Evolutionary conservation across 2,797 vertebrate species (phyloP).

Genomic region (Alfaro cultratus): DNA sequence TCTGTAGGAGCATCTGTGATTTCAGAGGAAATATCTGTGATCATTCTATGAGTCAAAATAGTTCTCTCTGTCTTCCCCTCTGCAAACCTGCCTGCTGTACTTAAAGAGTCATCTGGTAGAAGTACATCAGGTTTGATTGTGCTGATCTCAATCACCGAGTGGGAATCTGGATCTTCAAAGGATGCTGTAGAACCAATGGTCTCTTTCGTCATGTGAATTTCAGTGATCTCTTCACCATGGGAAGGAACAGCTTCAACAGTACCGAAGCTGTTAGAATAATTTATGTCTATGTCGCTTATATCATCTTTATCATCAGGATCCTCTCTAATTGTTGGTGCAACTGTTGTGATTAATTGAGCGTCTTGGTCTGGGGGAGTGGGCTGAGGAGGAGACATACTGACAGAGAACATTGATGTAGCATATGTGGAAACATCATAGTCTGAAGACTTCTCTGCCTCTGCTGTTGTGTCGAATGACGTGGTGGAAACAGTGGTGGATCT

Average conservation of each 20-base stretch:
- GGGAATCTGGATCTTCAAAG: conserved; percentile 56
- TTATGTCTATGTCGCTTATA: conserved; percentile 25
- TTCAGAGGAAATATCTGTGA: conserved; percentile 35
- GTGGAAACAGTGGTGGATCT: conserved; percentile 34
- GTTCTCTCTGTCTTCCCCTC: conserved; percentile 71
- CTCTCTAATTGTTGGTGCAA: conserved; percentile 54
- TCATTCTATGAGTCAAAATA: conserved; percentile 45
- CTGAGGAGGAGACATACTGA: conserved; percentile 79
- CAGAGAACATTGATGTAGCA: conserved; percentile 81
- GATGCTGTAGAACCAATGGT: conserved; percentile 9
- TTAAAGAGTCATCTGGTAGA: conserved; percentile 63
- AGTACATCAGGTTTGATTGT: conserved; percentile 74
- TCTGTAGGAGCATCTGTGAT: conserved; percentile 39
- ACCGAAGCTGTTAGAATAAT: conserved; percentile 39
- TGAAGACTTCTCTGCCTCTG: conserved; percentile 35
- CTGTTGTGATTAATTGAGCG: conserved; percentile 64
- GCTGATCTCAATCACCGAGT: conserved; percentile 70
- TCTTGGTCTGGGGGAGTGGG: conserved; percentile 48
- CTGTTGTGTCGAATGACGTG: conserved; percentile 31
- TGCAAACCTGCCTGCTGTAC: conserved; percentile 69
- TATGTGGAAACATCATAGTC: conserved; percentile 45
- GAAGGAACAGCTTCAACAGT: conserved; percentile 17
- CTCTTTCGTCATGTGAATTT: conserved; percentile 16
- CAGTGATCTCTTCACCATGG: conserved; percentile 59
- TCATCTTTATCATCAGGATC: conserved; percentile 45